phyloP scores from a whole-genome alignment of 2,797 vertebrate genomes.

The Channa striata region DNA sequence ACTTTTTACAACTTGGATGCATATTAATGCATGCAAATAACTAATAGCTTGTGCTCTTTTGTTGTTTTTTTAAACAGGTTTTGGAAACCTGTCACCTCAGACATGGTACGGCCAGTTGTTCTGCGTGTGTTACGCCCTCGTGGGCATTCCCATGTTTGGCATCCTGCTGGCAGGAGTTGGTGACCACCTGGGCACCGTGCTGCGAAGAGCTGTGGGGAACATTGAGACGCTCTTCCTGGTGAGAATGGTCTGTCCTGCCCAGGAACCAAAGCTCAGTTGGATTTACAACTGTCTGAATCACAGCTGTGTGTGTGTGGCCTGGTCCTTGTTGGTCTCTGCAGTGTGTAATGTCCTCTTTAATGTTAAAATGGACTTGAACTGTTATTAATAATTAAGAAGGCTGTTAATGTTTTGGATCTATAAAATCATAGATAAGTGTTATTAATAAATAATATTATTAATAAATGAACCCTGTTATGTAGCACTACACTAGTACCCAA shows the following conservation, averaged over 20 bases:
- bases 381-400: too few species aligned
- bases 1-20: too few species aligned
- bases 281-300: constrained; percentile 23
- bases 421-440: too few species aligned
- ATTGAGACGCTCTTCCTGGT: constrained; percentile 93
- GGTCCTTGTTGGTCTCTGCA: neutral
- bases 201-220: constrained; percentile 89
- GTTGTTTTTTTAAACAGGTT: constrained; percentile 83
- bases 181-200: constrained; percentile 91
- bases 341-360: neutral
- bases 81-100: constrained; percentile 90
- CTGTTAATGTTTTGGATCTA: too few species aligned
- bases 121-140: constrained; percentile 92
- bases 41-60: neutral
- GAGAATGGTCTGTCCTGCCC: constrained; percentile 71
- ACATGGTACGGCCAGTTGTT: constrained; percentile 89
- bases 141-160: constrained; percentile 95
- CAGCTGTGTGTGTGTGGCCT: neutral
- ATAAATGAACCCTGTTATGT: too few species aligned
- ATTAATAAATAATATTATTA: too few species aligned
- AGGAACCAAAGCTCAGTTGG: constrained; percentile 26
- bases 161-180: constrained; percentile 93
- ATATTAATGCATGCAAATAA: neutral
- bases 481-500: too few species aligned
- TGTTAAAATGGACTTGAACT: too few species aligned